Percentiles rank a stretch among this genome's conserved stretches.
phyloP scores from a whole-genome alignment of 1,140 invertebrate species.

The Drosophila seguyi region DNA sequence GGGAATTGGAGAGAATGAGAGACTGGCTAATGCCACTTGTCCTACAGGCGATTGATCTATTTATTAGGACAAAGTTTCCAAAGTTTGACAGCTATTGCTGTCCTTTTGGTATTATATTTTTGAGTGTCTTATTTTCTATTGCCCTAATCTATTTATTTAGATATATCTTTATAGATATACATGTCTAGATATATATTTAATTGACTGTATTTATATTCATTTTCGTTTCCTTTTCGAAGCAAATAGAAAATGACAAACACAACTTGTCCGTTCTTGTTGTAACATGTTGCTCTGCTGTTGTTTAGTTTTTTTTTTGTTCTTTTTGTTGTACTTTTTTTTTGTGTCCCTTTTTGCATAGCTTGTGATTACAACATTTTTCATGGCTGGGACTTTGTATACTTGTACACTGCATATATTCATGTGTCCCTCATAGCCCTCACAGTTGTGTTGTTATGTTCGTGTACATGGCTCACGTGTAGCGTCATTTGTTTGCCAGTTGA shows the following conservation, averaged over 20 bases:
- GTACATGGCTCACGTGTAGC: slow-evolving; percentile 28
- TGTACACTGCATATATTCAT: slow-evolving; percentile 38
- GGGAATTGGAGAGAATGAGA: background rate
- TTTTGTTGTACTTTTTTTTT: background rate
- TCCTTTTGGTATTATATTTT: background rate
- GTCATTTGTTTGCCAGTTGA: slow-evolving; percentile 57
- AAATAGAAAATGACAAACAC: slow-evolving; percentile 9
- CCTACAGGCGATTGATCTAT: slow-evolving; percentile 2
- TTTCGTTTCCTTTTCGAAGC: background rate
- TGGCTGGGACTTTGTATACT: slow-evolving; percentile 49
- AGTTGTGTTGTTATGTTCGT: slow-evolving; percentile 10
- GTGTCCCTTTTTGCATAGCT: slow-evolving; percentile 49
- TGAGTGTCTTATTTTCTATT: background rate
- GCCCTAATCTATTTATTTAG: background rate
- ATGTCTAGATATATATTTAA: background rate
- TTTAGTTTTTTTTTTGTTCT: background rate
- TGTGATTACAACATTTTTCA: slow-evolving; percentile 74
- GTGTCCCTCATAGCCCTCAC: background rate
- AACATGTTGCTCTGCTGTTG: slow-evolving; percentile 14
- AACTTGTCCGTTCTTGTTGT: background rate
- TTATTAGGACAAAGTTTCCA: slow-evolving; percentile 4
- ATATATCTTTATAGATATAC: background rate
- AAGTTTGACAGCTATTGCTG: background rate
- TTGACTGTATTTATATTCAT: background rate
- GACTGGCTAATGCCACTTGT: slow-evolving; percentile 5